Evolutionary conservation across 2,113 vertebrate genomes (phyloP).

Genomic region (Gavialis gangeticus): DNA sequence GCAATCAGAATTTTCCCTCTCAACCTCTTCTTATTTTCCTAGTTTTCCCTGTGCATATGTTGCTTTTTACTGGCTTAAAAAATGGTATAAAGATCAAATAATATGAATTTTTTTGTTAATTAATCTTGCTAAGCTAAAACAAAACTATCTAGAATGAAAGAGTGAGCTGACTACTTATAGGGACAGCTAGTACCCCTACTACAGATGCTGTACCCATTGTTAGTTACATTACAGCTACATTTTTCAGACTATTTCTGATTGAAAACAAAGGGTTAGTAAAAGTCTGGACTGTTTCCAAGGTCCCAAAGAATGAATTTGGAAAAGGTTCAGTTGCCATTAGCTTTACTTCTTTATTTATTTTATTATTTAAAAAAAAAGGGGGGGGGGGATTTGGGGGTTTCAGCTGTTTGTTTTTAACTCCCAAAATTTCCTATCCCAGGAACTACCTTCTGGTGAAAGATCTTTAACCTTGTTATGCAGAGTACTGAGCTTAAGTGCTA

Average conservation of each 20-base stretch:
- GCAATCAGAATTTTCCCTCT: background rate
- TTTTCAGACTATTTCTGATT: slow-evolving; percentile 57
- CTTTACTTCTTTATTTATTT: background rate
- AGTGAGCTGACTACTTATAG: background rate
- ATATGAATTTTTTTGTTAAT: background rate
- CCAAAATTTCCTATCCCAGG: background rate
- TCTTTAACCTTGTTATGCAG: background rate
- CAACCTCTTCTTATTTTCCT: background rate
- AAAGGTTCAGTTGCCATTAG: slow-evolving; percentile 31
- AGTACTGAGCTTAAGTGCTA: background rate
- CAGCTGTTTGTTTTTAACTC: background rate
- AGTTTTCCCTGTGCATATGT: fast-evolving
- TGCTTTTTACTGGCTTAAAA: fast-evolving
- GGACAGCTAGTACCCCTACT: slow-evolving; percentile 11
- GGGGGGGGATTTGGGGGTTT: background rate
- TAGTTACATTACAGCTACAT: slow-evolving; percentile 35
- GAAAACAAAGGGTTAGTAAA: slow-evolving; percentile 57
- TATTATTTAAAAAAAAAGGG: slow-evolving; percentile 13
- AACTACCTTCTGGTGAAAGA: background rate
- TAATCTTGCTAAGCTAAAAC: background rate
- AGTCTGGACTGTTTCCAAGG: slow-evolving; percentile 46
- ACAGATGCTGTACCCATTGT: slow-evolving; percentile 17
- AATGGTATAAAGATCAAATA: too few species aligned
- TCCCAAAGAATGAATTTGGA: slow-evolving; percentile 45
- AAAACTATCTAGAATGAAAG: background rate